These are phyloP conservation scores for Harmothoe impar DNA, from an alignment of 2,888 invertebrate genomes.

Conservation along the genomic window DNA sequence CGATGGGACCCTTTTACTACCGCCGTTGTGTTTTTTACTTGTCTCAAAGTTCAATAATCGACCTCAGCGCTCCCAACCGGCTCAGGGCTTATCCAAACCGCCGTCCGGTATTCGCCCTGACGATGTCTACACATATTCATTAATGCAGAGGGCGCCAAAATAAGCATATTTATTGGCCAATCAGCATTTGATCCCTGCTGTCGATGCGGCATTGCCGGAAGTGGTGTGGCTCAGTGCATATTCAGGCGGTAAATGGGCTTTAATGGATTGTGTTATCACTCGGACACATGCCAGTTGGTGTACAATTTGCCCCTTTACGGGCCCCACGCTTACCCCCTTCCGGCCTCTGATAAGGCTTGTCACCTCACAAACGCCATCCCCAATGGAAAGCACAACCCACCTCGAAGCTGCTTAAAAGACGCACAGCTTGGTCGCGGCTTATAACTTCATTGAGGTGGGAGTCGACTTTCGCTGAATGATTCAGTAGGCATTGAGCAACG, in stretches of 20 bases:
- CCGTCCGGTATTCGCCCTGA: no score
- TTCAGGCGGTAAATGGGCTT: conserved; percentile 1
- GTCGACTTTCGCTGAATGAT: conserved; percentile 1
- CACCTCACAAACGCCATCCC: not conserved
- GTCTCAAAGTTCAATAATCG: no score
- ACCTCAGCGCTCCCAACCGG: no score
- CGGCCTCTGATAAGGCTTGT: not conserved
- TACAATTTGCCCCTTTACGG: conserved; percentile 32
- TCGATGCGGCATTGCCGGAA: not conserved
- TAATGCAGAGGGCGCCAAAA: not conserved
- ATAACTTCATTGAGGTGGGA: conserved; percentile 11
- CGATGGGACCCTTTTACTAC: no score
- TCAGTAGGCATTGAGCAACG: not conserved
- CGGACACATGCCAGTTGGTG: conserved; percentile 24
- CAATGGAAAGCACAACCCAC: not conserved
- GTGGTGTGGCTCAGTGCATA: conserved; percentile 24
- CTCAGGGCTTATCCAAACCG: no score
- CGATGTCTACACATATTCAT: not conserved
- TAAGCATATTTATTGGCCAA: conserved; percentile 35
- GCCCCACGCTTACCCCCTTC: not conserved
- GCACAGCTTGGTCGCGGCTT: not conserved
- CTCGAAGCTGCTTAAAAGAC: not conserved
- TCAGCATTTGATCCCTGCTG: conserved; percentile 13
- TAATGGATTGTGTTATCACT: conserved; percentile 42
- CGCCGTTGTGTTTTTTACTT: no score